Evolutionary conservation across 2,888 invertebrate genomes (phyloP).

Genomic region (Drosophila meridionalis): DNA sequence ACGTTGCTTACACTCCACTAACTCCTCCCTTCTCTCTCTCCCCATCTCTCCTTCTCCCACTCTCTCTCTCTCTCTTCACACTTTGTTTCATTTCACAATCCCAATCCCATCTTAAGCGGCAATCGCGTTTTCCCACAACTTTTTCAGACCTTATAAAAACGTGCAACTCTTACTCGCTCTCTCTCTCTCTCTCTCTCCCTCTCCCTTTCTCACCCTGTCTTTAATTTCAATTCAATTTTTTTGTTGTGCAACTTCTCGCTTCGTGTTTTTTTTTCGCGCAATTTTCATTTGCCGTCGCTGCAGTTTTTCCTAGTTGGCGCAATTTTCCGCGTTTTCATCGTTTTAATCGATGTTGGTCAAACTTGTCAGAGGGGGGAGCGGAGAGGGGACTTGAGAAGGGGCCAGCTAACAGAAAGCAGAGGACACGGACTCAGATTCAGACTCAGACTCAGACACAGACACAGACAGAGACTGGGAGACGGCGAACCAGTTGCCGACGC

Average conservation of each 20-base stretch:
- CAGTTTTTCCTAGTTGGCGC: constrained; percentile 79
- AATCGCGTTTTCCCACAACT: constrained; percentile 79
- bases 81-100: constrained; percentile 17
- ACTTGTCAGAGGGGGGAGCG: constrained; percentile 45
- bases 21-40: not conserved
- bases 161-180: constrained; percentile 62
- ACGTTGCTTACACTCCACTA: constrained; percentile 16
- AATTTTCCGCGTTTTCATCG: constrained; percentile 81
- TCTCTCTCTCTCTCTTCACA: not conserved
- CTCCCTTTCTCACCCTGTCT: not conserved
- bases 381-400: not conserved
- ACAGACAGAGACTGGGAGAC: not conserved
- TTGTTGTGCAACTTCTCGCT: constrained; percentile 31
- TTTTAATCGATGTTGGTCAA: constrained; percentile 81
- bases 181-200: not conserved
- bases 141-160: constrained; percentile 78
- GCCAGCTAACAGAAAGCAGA: not conserved
- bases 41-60: not conserved
- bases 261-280: constrained; percentile 47
- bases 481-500: constrained; percentile 13
- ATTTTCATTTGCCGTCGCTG: constrained; percentile 76
- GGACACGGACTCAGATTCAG: constrained; percentile 18
- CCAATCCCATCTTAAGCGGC: constrained; percentile 69
- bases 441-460: constrained; percentile 2
- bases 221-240: constrained; percentile 25